phyloP scores from a whole-genome alignment of 2,888 invertebrate genomes.

The Atrina japonica region DNA sequence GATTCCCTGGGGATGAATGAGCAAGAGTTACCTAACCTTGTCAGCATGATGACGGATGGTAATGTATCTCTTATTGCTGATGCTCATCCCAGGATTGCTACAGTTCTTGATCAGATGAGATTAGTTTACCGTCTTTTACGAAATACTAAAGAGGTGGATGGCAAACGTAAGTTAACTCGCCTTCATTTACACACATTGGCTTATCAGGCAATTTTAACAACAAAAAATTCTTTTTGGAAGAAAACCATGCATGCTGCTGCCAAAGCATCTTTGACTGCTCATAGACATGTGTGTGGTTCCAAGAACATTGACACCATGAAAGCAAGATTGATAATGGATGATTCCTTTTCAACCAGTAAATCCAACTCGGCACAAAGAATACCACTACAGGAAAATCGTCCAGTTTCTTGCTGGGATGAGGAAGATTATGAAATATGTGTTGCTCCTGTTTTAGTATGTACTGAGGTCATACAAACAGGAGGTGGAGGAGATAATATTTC shows the following conservation, averaged over 20 bases:
- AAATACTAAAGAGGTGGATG: slow-evolving; percentile 65
- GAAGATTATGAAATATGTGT: slow-evolving; percentile 87
- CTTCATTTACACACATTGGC: slow-evolving; percentile 93
- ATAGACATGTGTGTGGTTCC: slow-evolving; percentile 90
- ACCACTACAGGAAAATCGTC: slow-evolving; percentile 86
- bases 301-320: slow-evolving; percentile 83
- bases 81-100: slow-evolving; percentile 90
- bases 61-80: slow-evolving; percentile 88
- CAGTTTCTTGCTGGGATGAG: slow-evolving; percentile 92
- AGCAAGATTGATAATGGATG: slow-evolving; percentile 88
- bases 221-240: slow-evolving; percentile 86
- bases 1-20: slow-evolving; percentile 95
- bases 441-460: slow-evolving; percentile 92
- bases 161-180: slow-evolving; percentile 85
- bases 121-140: slow-evolving; percentile 83
- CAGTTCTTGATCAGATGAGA: slow-evolving; percentile 91
- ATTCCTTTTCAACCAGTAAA: slow-evolving; percentile 88
- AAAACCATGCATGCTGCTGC: slow-evolving; percentile 90
- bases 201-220: slow-evolving; percentile 91
- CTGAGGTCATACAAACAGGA: slow-evolving; percentile 89
- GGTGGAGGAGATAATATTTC: slow-evolving; percentile 94
- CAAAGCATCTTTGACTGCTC: slow-evolving; percentile 90
- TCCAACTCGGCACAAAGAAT: slow-evolving; percentile 83
- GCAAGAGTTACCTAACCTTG: slow-evolving; percentile 90
- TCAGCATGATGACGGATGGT: slow-evolving; percentile 86